Evolutionary conservation across 2,888 invertebrate species (phyloP).

Genomic region (Amblyjoppa fuscipennis): DNA sequence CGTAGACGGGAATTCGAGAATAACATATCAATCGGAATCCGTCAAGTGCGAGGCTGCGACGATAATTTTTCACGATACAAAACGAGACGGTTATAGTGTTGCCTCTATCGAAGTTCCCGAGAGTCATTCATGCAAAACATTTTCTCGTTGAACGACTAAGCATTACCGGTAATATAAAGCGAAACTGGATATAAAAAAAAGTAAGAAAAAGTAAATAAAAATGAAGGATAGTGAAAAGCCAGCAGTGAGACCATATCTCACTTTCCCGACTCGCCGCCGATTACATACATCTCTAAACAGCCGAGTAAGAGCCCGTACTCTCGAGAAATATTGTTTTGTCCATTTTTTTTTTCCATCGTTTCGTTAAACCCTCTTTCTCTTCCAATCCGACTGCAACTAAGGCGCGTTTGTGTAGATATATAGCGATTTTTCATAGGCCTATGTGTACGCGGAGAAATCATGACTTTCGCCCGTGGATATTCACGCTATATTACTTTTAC

Average conservation of each 20-base stretch:
- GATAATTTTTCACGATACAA: conserved; percentile 38
- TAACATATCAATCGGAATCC: conserved; percentile 38
- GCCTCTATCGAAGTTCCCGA: conserved; percentile 54
- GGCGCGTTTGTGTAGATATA: conserved; percentile 36
- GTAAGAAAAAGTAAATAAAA: conserved; percentile 7
- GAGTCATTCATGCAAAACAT: conserved; percentile 67
- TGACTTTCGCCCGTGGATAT: conserved; percentile 55
- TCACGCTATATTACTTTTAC: conserved; percentile 43
- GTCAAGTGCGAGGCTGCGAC: conserved; percentile 47
- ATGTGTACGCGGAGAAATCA: conserved; percentile 59
- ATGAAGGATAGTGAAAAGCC: conserved; percentile 40
- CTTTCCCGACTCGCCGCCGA: conserved; percentile 63
- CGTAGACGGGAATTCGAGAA: conserved; percentile 6
- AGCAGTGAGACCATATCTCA: conserved; percentile 56
- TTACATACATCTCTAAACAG: conserved; percentile 35
- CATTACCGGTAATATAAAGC: conserved; percentile 9
- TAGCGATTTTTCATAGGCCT: conserved; percentile 15
- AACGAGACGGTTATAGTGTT: conserved; percentile 36
- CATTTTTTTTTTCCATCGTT: conserved; percentile 37
- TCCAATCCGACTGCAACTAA: conserved; percentile 44
- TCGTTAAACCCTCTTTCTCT: conserved; percentile 32
- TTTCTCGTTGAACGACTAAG: conserved; percentile 48
- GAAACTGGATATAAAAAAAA: conserved; percentile 2
- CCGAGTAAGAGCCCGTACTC: conserved; percentile 42
- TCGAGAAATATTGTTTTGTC: conserved; percentile 51